Conservation (phyloP, 2,888 invertebrate species). For the Nomada fucata region DNA sequence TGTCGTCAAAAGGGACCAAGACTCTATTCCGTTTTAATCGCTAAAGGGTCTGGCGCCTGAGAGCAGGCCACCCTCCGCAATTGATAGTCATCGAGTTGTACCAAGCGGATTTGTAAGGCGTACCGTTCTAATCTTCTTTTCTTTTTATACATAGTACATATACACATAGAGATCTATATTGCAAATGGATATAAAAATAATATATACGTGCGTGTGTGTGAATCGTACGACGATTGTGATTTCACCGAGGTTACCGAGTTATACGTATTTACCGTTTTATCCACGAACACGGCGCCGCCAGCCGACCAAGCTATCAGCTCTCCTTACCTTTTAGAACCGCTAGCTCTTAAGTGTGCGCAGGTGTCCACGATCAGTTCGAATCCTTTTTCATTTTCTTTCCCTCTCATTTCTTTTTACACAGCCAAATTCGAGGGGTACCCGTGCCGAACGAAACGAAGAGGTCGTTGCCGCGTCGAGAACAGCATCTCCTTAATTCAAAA, state of each 20-base stretch:
- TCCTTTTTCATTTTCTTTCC: not conserved
- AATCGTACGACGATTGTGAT: slow-evolving; percentile 81
- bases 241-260: slow-evolving; percentile 83
- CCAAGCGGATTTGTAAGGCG: slow-evolving; percentile 48
- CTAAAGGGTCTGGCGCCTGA: slow-evolving; percentile 17
- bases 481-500: too few species aligned
- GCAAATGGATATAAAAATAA: slow-evolving; percentile 46
- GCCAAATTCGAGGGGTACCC: slow-evolving; percentile 31
- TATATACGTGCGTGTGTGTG: slow-evolving; percentile 32
- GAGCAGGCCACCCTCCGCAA: slow-evolving; percentile 37
- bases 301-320: slow-evolving; percentile 69
- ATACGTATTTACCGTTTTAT: slow-evolving; percentile 75
- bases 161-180: slow-evolving; percentile 37
- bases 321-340: slow-evolving; percentile 74
- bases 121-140: slow-evolving; percentile 53
- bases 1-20: not conserved
- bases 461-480: slow-evolving; percentile 14
- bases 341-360: slow-evolving; percentile 67
- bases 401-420: slow-evolving; percentile 27
- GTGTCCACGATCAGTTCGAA: slow-evolving; percentile 64
- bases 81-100: slow-evolving; percentile 62
- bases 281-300: slow-evolving; percentile 64
- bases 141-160: slow-evolving; percentile 40
- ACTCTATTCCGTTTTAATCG: slow-evolving; percentile 22
- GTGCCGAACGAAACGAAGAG: slow-evolving; percentile 9